Percentiles rank a stretch among this genome's conserved stretches.
Conservation (phyloP, 2,797 vertebrate genomes). For the Oreochromis mossambicus region DNA sequence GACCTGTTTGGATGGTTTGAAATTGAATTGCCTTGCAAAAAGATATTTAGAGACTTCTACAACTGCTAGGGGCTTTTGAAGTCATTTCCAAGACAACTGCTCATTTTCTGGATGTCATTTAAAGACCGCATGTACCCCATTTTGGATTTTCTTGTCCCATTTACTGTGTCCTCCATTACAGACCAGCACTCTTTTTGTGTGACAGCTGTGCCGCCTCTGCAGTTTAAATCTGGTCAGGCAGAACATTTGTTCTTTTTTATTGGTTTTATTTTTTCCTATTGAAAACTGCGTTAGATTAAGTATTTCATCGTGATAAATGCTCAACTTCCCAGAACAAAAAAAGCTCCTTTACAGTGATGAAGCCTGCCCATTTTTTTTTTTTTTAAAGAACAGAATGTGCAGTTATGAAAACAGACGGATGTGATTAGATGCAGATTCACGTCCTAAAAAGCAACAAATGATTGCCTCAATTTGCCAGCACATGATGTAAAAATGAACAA, state of each 20-base stretch:
- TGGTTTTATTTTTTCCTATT: background rate
- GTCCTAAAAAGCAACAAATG: background rate
- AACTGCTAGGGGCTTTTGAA: constrained; percentile 66
- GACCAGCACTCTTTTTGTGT: background rate
- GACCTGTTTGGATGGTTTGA: constrained; percentile 82
- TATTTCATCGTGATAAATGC: background rate
- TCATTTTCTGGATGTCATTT: constrained; percentile 37
- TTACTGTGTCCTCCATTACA: constrained; percentile 11
- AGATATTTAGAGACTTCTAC: constrained; percentile 77
- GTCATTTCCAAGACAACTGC: constrained; percentile 55
- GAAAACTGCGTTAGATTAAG: background rate
- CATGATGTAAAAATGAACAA: background rate
- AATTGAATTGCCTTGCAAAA: constrained; percentile 82
- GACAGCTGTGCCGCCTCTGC: constrained; percentile 2
- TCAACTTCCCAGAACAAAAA: background rate
- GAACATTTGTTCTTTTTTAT: background rate
- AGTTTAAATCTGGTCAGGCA: constrained; percentile 23
- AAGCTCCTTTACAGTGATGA: background rate
- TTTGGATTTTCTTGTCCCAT: background rate
- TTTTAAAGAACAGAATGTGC: background rate
- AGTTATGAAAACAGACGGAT: background rate
- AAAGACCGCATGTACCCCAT: background rate
- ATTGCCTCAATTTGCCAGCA: background rate
- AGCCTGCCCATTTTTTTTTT: background rate
- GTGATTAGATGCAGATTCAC: background rate